phyloP scores from a whole-genome alignment of 1,140 invertebrate genomes.

The Chlorops oryzae region DNA sequence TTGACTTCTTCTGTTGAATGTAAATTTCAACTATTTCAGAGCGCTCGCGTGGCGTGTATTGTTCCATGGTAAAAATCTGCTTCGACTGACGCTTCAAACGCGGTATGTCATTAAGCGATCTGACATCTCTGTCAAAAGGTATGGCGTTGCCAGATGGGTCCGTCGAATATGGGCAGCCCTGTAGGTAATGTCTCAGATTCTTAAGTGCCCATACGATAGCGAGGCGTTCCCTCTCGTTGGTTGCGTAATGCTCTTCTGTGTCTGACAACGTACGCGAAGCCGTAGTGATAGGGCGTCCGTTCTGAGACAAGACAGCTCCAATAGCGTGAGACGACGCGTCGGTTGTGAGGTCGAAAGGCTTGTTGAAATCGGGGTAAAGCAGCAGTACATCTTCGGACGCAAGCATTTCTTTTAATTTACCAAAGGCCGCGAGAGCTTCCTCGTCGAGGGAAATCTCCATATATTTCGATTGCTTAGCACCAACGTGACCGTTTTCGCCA shows the following conservation, averaged over 20 bases:
- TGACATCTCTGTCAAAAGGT: constrained; percentile 46
- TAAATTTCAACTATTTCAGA: no score
- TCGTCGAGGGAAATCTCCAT: constrained; percentile 20
- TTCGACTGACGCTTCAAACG: no score
- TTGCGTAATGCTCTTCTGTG: constrained; percentile 45
- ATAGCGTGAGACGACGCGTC: constrained; percentile 14
- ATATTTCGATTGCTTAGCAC: constrained; percentile 18
- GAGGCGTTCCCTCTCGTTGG: constrained; percentile 27
- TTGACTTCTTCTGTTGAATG: no score
- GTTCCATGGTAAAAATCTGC: no score
- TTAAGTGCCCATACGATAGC: constrained; percentile 12
- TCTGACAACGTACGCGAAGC: constrained; percentile 21
- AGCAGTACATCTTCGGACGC: constrained; percentile 34
- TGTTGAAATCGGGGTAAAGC: constrained; percentile 15
- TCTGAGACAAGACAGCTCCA: constrained; percentile 18
- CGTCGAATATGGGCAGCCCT: no score
- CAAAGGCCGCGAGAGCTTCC: constrained; percentile 11
- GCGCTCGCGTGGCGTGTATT: no score
- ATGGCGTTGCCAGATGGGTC: no score
- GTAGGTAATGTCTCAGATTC: constrained; percentile 29
- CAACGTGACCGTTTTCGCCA: constrained; percentile 5
- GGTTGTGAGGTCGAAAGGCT: constrained; percentile 18
- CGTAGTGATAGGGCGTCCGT: constrained; percentile 14
- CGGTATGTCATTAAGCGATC: constrained; percentile 51
- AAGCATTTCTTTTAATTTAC: constrained; percentile 7